Base-by-base conservation (phyloP, 2,797 vertebrate species). In the Sebastes hubbsi region DNA sequence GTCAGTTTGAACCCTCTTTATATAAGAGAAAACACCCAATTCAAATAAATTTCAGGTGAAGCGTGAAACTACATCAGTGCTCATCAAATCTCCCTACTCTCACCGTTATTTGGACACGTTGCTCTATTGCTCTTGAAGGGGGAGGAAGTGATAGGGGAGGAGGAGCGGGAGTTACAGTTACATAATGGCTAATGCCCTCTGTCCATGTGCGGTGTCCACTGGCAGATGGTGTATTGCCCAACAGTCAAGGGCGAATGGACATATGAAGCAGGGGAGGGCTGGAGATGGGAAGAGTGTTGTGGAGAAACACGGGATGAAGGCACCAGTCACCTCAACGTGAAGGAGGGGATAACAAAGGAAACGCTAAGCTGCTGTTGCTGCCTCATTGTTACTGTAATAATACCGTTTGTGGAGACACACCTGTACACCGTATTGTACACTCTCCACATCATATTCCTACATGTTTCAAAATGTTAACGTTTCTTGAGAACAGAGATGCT, bases 141-240 rank as follows among this genome's bases (percentile, higher is more conserved):
- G 73, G 75, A 60, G 67, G 22, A 69, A 49, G 52, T 72, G 76
- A 78, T 49, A 30, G 25, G 60, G 65, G 58, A 69, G 71, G 71
- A 73, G 75, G 42, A 49, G 73, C 4, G 1, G 77, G 71, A 78
- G 74, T 60, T 18, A 80, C 77, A 52, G 89, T 94, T 93, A 92
- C 80, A 84, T 92, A 95, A 94, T 42, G 61, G 55, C 83, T 84
- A 89, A 91, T 87, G 88, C 84, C 83, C 87, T 89, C 83, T 70
- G 77, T 81, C 79, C 77, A 74, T 83, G 82, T 82, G 75, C 25
- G 1, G 67, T 74, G 70, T 83, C 71, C n/a, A 12, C 86, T 87
- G 81, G 84, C 93, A 94, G 88, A 91, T 92, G 92, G 90, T 85
- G 83, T 62, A 72, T 88, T 82, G 80, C 81, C 75, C 83, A 80